Evolutionary conservation across 2,113 vertebrate species (phyloP).

Genomic region (Bos javanicus): DNA sequence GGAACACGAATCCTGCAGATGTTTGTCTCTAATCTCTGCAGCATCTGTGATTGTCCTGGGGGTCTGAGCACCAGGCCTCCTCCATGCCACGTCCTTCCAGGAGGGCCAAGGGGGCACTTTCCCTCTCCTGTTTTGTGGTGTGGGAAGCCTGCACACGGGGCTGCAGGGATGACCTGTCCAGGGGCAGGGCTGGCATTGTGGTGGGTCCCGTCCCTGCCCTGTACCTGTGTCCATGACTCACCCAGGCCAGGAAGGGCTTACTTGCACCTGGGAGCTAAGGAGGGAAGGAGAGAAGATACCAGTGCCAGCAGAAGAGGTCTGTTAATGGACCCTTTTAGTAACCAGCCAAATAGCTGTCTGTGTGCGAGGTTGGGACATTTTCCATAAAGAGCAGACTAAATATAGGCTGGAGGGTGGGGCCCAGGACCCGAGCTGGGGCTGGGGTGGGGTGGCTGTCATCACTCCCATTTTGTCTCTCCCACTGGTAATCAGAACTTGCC

Average conservation of each 20-base stretch:
- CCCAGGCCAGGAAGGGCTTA: not conserved
- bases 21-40: not conserved
- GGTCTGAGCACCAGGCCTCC: not conserved
- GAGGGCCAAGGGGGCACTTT: not conserved
- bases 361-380: conserved; percentile 26
- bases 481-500: not conserved
- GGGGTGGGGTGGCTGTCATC: not conserved
- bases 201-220: not conserved
- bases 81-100: rapidly evolving
- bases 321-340: conserved; percentile 24
- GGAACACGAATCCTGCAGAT: conserved; percentile 4
- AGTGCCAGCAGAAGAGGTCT: not conserved
- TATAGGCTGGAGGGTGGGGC: conserved; percentile 52
- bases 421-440: not conserved
- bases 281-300: not conserved
- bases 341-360: conserved; percentile 21
- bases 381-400: conserved; percentile 51
- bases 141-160: not conserved
- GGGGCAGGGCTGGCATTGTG: rapidly evolving
- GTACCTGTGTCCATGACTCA: not conserved
- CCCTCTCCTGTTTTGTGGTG: not conserved
- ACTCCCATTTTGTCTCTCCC: not conserved
- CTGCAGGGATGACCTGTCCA: rapidly evolving
- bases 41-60: conserved; percentile 30
- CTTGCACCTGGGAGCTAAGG: not conserved